Evolutionary conservation across 2,888 invertebrate species (phyloP).

Genomic region (Thelaira solivaga): DNA sequence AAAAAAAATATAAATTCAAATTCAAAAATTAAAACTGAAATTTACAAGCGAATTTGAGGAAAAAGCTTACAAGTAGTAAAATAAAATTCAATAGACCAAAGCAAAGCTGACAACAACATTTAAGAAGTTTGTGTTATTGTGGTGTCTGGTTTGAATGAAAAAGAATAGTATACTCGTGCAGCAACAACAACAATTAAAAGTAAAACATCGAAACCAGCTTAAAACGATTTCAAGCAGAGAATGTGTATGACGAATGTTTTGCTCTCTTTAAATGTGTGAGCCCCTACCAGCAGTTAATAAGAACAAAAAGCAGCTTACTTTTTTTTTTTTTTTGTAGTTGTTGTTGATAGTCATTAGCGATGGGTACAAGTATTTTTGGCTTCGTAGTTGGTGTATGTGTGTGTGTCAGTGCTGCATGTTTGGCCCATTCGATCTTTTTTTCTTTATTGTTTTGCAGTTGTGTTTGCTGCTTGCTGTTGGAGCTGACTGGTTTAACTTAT

Average conservation of each 20-base stretch:
- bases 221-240: not conserved
- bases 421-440: constrained; percentile 37
- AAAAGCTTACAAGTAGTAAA: too few species aligned
- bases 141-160: constrained; percentile 19
- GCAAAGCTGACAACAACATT: not conserved
- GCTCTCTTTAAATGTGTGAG: not conserved
- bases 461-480: constrained; percentile 27
- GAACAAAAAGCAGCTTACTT: constrained; percentile 44
- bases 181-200: not conserved
- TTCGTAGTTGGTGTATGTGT: constrained; percentile 3
- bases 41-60: too few species aligned
- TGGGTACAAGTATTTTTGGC: not conserved
- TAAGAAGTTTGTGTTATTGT: constrained; percentile 24
- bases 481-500: constrained; percentile 12
- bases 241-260: not conserved
- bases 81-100: too few species aligned
- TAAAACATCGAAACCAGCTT: not conserved
- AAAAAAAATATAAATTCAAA: too few species aligned
- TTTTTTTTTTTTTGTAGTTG: constrained; percentile 9
- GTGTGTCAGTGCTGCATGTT: not conserved
- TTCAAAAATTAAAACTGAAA: too few species aligned
- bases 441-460: constrained; percentile 19
- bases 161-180: constrained; percentile 38
- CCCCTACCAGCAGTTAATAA: constrained; percentile 3
- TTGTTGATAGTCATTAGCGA: constrained; percentile 18